Percentiles rank a stretch among this genome's conserved stretches.
phyloP scores from a whole-genome alignment of 2,113 vertebrate species.

The Ranitomeya imitator region DNA sequence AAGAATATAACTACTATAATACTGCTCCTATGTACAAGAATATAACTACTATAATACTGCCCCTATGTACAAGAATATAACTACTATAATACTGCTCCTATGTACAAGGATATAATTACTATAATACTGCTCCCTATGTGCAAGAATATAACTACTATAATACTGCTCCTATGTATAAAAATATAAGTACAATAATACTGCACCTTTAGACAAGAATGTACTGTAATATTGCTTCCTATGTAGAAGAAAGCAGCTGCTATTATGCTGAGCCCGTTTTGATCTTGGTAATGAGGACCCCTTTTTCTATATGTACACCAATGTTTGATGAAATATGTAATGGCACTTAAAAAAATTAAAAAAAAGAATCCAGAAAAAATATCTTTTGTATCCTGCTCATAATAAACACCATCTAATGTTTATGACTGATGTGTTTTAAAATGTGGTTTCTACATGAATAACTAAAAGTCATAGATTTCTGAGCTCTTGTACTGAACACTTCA shows the following conservation, averaged over 20 bases:
- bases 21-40: neutral
- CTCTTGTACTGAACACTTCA: neutral
- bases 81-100: neutral
- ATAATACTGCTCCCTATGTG: neutral
- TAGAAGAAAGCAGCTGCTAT: neutral
- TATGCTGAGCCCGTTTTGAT: neutral
- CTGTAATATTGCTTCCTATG: too few species aligned
- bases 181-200: too few species aligned
- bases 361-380: neutral
- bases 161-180: too few species aligned
- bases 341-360: too few species aligned
- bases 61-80: neutral
- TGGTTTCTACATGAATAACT: neutral
- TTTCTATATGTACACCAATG: too few species aligned
- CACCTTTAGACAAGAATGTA: too few species aligned
- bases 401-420: neutral
- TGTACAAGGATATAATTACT: neutral
- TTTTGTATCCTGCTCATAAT: neutral
- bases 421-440: neutral
- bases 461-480: neutral
- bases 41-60: neutral
- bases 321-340: too few species aligned
- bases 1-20: slow-evolving; percentile 1
- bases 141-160: too few species aligned
- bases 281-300: too few species aligned